These are phyloP conservation scores for Thamnophis sirtalis DNA, from an alignment of 2,113 vertebrate genomes.

Conservation along the genomic window DNA sequence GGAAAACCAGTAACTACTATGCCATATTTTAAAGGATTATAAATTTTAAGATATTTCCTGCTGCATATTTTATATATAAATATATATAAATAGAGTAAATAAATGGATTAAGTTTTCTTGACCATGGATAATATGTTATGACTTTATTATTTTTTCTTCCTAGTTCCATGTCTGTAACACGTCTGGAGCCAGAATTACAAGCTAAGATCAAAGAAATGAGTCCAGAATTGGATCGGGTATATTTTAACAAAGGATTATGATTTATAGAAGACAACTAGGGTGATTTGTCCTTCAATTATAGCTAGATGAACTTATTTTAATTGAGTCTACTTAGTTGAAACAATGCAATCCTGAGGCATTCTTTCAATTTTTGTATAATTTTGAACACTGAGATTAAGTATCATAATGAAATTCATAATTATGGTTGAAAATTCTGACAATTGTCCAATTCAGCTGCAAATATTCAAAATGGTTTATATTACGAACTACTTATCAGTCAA, in stretches of 20 bases:
- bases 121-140: slow-evolving; percentile 26
- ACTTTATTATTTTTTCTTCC: slow-evolving; percentile 37
- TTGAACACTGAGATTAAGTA: not conserved
- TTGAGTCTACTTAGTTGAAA: slow-evolving; percentile 19
- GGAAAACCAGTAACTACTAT: not conserved
- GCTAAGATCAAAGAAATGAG: slow-evolving; percentile 80
- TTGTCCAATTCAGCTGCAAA: slow-evolving; percentile 40
- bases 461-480: slow-evolving; percentile 45
- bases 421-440: slow-evolving; percentile 32
- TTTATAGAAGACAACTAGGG: not conserved
- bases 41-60: not conserved
- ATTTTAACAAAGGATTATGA: slow-evolving; percentile 97
- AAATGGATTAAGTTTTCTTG: not conserved
- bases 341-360: slow-evolving; percentile 10
- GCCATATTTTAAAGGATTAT: not conserved
- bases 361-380: slow-evolving; percentile 32
- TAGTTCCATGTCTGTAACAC: slow-evolving; percentile 88
- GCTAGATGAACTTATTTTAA: slow-evolving; percentile 35
- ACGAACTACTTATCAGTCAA: not conserved
- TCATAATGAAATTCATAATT: slow-evolving; percentile 18
- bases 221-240: slow-evolving; percentile 81
- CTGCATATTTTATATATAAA: not conserved
- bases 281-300: not conserved
- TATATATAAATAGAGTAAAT: not conserved
- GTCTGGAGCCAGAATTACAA: slow-evolving; percentile 87